Base-by-base conservation (phyloP, 2,797 vertebrate species). In the Pelobates cultripes region DNA sequence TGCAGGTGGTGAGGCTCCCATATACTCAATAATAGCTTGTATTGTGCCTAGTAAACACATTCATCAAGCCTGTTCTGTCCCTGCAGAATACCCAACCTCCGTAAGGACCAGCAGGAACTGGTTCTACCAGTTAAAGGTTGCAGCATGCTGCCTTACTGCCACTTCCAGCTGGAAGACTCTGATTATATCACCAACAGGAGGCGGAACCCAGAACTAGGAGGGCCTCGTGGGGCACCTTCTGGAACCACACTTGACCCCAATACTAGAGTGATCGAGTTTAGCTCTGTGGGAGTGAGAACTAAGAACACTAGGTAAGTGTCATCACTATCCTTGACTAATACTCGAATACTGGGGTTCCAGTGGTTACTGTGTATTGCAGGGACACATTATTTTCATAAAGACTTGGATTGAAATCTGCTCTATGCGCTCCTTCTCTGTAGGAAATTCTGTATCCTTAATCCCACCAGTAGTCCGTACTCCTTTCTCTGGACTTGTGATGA, bases 401-500 rank as follows among this genome's bases (percentile, higher is more conserved):
- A 5, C 45, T 10, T 47, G 9, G 5, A 47, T 47, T 5, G 5
- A 47, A 10, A 47, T 47, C 9, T 47, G 9, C 45, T 47, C 5
- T 10, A 47, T 5, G 5, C 45, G 5, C 5, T 70, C 68, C 3
- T 28, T 47, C 43, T 6, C 41, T 47, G 57, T 88, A 99, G 97
- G 89, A 88, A 87, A 72, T 97, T 99, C 73, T 88, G 74, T 41
- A 90, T 96, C 72, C 57, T 96, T 86, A 99, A 99, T 89, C 96
- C 96, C 6, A 98, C 96, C 75, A 89, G 78, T 63, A 89, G 86
- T 6, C n/a, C 86, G 0, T 97, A 95, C 81, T 92, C 92, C 69
- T 97, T 95, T 85, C 89, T 85, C 45, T 98, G 97, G 97, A 91
- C 60, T 81, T 94, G 94, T 88, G 93, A 95, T 53, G 95, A 95